These are phyloP conservation scores for Xanthorhoe designata DNA, from an alignment of 2,888 invertebrate genomes.

Conservation along the genomic window DNA sequence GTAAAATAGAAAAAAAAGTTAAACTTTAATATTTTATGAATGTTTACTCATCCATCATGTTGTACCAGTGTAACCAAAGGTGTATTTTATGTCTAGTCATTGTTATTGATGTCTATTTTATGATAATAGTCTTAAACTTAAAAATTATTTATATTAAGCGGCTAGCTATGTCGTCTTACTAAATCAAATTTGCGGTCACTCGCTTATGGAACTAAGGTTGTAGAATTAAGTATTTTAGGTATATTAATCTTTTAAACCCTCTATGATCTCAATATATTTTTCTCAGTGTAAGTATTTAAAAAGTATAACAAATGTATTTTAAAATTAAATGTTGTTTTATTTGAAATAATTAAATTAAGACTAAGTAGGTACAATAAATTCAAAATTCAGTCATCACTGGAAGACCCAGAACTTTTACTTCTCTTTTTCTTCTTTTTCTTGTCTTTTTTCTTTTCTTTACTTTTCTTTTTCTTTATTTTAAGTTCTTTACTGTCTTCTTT, in stretches of 20 bases:
- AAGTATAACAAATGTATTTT: constrained; percentile 8
- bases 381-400: constrained; percentile 41
- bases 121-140: background rate
- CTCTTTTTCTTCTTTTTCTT: constrained; percentile 74
- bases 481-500: constrained; percentile 63
- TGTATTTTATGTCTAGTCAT: constrained; percentile 2
- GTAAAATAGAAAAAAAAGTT: background rate
- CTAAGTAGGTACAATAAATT: background rate
- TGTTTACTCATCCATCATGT: background rate
- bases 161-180: too few species aligned
- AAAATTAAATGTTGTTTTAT: constrained; percentile 3
- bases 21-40: background rate
- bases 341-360: background rate
- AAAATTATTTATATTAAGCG: too few species aligned
- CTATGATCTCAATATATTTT: constrained; percentile 2
- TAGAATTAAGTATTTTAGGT: background rate
- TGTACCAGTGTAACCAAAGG: constrained; percentile 1
- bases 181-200: too few species aligned
- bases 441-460: constrained; percentile 64
- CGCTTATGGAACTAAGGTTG: background rate
- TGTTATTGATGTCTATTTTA: constrained; percentile 3
- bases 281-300: background rate
- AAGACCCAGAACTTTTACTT: constrained; percentile 62
- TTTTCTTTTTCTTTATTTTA: constrained; percentile 67
- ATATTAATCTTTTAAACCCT: background rate